A percentile compares a stretch with the other conserved stretches of the same genome.
Conservation (phyloP, 2,888 invertebrate genomes). For the Tenodera sinensis region DNA sequence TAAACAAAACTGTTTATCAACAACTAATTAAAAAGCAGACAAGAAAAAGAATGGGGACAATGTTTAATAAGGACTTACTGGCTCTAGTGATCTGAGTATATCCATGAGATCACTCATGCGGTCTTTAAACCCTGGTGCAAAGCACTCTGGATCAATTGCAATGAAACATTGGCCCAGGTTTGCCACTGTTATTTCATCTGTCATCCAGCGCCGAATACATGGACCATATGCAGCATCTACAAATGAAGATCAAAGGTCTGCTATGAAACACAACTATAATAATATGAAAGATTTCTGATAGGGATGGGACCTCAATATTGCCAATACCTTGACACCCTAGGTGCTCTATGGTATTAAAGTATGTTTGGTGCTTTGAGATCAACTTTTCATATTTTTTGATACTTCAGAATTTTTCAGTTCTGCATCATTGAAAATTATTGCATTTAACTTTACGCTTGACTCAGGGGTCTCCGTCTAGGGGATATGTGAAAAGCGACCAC, state of each 20-base stretch:
- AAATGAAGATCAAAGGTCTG: background rate
- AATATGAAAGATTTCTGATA: too few species aligned
- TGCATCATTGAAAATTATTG: too few species aligned
- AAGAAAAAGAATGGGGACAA: background rate
- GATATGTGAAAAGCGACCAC: too few species aligned
- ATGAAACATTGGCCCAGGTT: conserved; percentile 87
- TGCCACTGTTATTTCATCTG: conserved; percentile 47
- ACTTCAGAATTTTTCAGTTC: too few species aligned
- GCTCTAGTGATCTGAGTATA: conserved; percentile 62
- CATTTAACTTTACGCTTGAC: too few species aligned
- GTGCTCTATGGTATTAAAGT: too few species aligned
- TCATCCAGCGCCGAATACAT: background rate
- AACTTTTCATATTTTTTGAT: too few species aligned
- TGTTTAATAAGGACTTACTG: conserved; percentile 45
- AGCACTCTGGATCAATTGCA: conserved; percentile 77
- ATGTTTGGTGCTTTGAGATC: too few species aligned
- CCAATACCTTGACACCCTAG: too few species aligned
- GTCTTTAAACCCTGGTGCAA: conserved; percentile 75
- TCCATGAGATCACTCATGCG: conserved; percentile 68
- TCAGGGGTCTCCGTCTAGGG: too few species aligned
- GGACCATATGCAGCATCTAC: background rate
- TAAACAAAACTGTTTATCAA: background rate
- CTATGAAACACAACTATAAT: background rate
- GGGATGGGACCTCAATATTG: too few species aligned
- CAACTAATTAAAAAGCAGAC: background rate